A percentile compares a stretch with the other conserved stretches of the same genome.
Evolutionary conservation across 2,113 vertebrate genomes (phyloP).

Genomic region (Lucifuga dentata): DNA sequence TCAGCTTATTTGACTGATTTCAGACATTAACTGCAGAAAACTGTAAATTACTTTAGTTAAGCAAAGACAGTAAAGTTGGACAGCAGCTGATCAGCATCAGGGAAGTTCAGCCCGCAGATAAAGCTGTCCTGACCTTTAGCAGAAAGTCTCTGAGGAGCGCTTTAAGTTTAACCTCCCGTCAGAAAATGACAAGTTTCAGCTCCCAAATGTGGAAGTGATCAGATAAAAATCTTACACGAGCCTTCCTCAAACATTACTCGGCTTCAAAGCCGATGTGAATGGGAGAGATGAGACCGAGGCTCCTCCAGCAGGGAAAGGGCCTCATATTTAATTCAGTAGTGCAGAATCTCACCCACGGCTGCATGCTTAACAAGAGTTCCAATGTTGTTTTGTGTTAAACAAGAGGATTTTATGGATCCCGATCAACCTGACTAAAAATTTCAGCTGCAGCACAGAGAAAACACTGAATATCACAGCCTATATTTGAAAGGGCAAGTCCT

Average conservation of each 20-base stretch:
- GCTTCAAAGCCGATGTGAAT: slow-evolving; percentile 57
- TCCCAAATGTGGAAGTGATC: slow-evolving; percentile 45
- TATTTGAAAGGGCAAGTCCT: slow-evolving; percentile 22
- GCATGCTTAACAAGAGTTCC: slow-evolving; percentile 53
- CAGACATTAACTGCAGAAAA: slow-evolving; percentile 53
- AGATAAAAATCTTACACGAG: slow-evolving; percentile 34
- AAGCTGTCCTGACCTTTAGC: slow-evolving; percentile 20
- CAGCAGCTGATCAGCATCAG: slow-evolving; percentile 12
- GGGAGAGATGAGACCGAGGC: slow-evolving; percentile 25
- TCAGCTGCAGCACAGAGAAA: background rate
- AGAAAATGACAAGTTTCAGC: slow-evolving; percentile 34
- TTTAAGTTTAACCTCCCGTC: slow-evolving; percentile 37
- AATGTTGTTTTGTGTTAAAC: slow-evolving; percentile 56
- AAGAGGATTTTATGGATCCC: slow-evolving; percentile 34
- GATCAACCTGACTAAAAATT: background rate
- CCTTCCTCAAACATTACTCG: slow-evolving; percentile 41
- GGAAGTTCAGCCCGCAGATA: slow-evolving; percentile 14
- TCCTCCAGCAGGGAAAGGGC: slow-evolving; percentile 35
- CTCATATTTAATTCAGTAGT: slow-evolving; percentile 64
- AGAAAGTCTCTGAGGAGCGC: background rate
- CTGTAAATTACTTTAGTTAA: slow-evolving; percentile 38
- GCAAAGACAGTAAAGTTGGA: slow-evolving; percentile 21
- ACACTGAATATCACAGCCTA: background rate
- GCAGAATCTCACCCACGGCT: slow-evolving; percentile 47
- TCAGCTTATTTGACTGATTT: slow-evolving; percentile 61